These are phyloP conservation scores for Cydia fagiglandana DNA, from an alignment of 1,140 invertebrate species.

Conservation along the genomic window DNA sequence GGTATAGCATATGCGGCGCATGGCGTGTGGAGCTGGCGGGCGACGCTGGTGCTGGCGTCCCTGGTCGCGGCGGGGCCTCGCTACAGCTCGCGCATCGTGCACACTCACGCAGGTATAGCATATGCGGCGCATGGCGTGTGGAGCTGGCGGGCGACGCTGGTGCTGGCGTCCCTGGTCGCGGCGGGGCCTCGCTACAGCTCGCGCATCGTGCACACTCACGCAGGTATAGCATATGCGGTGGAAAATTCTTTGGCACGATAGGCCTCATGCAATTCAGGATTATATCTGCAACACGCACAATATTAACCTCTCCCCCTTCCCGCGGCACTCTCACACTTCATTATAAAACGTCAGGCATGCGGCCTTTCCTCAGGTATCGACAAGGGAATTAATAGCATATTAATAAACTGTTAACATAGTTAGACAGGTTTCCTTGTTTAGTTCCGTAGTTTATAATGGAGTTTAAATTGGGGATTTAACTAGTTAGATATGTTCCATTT, in stretches of 20 bases:
- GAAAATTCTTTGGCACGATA: too few relatives aligned
- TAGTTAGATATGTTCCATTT: background rate
- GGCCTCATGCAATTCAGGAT: too few relatives aligned
- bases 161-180: slow-evolving; percentile 62
- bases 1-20: slow-evolving; percentile 42
- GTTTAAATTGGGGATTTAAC: background rate
- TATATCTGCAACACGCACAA: too few relatives aligned
- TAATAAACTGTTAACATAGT: slow-evolving; percentile 2
- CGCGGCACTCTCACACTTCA: too few relatives aligned
- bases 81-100: too few relatives aligned
- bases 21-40: slow-evolving; percentile 66
- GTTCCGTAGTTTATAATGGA: background rate
- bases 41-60: slow-evolving; percentile 63
- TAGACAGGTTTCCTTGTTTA: background rate
- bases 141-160: slow-evolving; percentile 68
- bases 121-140: slow-evolving; percentile 42
- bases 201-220: too few relatives aligned
- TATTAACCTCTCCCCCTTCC: too few relatives aligned
- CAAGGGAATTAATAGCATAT: background rate
- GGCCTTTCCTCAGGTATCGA: background rate
- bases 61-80: slow-evolving; percentile 62
- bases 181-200: slow-evolving; percentile 53
- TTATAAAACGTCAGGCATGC: too few relatives aligned
- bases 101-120: background rate
- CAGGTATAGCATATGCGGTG: background rate